These are phyloP conservation scores for Anisognathus igniventris DNA, from an alignment of 2,797 vertebrate genomes.

Conservation along the genomic window DNA sequence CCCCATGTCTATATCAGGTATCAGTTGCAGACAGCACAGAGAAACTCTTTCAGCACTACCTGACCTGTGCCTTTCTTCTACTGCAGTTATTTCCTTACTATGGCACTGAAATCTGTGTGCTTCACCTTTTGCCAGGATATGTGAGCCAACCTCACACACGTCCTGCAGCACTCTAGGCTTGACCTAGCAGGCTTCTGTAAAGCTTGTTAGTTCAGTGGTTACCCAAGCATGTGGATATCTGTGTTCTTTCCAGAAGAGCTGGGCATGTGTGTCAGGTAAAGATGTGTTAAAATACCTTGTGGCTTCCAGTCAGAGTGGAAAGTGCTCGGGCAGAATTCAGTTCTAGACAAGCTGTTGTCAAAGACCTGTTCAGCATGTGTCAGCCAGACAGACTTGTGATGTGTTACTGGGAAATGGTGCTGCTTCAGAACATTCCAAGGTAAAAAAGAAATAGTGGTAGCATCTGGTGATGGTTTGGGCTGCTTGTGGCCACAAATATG, in stretches of 20 bases:
- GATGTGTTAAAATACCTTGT: not conserved
- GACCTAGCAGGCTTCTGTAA: slow-evolving; percentile 19
- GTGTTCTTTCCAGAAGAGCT: not conserved
- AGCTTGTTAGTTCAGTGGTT: not conserved
- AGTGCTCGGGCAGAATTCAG: not conserved
- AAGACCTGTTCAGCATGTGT: not conserved
- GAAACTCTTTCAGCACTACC: not conserved
- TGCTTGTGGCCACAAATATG: not conserved
- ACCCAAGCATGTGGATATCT: not conserved
- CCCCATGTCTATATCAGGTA: not conserved
- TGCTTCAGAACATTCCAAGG: not conserved
- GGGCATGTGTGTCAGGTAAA: not conserved
- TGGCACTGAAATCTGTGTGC: not conserved
- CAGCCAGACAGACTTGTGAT: not conserved
- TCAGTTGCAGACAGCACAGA: not conserved
- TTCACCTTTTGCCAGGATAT: not conserved
- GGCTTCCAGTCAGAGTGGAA: not conserved
- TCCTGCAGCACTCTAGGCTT: not conserved
- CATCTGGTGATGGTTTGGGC: not conserved
- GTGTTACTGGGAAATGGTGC: not conserved
- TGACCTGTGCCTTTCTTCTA: not conserved
- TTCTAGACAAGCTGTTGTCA: not conserved
- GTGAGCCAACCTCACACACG: not conserved
- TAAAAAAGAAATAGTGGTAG: not conserved
- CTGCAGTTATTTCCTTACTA: not conserved